A percentile compares a stretch with the other conserved stretches of the same genome.
Conservation (phyloP, 2,113 vertebrate genomes). For the Dascyllus trimaculatus region DNA sequence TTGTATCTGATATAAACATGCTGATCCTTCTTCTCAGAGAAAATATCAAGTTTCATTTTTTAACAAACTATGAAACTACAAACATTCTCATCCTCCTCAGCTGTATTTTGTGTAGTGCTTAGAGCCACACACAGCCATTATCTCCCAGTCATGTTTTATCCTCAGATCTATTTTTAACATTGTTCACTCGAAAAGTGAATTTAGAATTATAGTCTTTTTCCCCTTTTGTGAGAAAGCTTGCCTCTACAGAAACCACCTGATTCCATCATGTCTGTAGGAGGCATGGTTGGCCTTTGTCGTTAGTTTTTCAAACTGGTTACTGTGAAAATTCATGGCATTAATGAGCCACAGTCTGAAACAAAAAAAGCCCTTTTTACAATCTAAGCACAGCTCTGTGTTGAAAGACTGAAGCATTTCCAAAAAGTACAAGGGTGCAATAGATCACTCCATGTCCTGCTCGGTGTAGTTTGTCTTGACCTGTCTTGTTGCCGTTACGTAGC, state of each 20-base stretch:
- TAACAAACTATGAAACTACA: background rate
- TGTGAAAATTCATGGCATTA: conserved; percentile 50
- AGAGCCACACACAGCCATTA: background rate
- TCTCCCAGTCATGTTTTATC: background rate
- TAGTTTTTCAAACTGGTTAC: conserved; percentile 37
- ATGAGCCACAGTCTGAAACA: conserved; percentile 42
- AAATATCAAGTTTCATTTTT: background rate
- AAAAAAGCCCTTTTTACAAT: background rate
- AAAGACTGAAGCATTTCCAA: conserved; percentile 51
- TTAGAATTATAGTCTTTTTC: background rate
- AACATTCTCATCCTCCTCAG: background rate
- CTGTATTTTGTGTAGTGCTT: background rate
- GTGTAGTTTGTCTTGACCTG: conserved; percentile 55
- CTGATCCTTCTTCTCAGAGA: background rate
- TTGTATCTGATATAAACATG: conserved; percentile 19
- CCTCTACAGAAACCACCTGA: conserved; percentile 27
- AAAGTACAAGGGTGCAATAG: conserved; percentile 25
- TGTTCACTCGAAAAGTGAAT: background rate
- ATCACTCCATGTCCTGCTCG: conserved; percentile 56
- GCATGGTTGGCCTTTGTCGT: conserved; percentile 40
- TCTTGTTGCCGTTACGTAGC: conserved; percentile 34
- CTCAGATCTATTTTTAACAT: conserved; percentile 1
- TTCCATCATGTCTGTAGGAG: conserved; percentile 48
- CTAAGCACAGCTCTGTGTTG: conserved; percentile 34
- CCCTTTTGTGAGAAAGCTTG: background rate